These are phyloP conservation scores for Nemoura dubitans DNA, from an alignment of 2,888 invertebrate genomes.

Conservation along the genomic window DNA sequence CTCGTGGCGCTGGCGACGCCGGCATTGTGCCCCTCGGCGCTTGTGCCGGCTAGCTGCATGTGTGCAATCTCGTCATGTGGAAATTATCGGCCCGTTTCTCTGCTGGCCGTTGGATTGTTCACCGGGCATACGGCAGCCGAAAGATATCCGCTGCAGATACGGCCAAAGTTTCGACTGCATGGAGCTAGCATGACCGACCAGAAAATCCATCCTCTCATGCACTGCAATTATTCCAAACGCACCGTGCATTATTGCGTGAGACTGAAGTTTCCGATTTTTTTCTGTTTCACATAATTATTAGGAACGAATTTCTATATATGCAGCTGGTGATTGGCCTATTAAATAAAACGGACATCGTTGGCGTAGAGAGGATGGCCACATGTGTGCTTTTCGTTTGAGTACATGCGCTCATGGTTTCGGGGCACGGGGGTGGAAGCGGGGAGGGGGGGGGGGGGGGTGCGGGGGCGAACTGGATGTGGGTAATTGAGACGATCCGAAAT, in stretches of 20 bases:
- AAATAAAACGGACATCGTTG: background rate
- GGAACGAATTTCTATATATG: background rate
- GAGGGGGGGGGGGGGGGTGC: background rate
- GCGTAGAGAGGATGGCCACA: conserved; percentile 2
- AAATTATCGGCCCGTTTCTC: no score
- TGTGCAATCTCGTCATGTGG: no score
- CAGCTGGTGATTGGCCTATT: background rate
- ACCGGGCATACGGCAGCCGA: no score
- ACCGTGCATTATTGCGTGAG: background rate
- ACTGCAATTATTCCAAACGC: background rate
- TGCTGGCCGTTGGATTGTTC: no score
- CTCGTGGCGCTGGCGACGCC: no score
- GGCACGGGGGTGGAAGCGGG: background rate
- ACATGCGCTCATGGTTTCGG: background rate
- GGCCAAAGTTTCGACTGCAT: background rate
- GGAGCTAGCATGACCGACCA: background rate
- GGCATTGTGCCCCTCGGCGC: no score
- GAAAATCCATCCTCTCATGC: background rate
- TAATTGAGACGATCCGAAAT: background rate
- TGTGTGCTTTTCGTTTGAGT: background rate
- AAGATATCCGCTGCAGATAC: background rate
- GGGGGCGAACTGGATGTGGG: background rate
- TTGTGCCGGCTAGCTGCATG: no score
- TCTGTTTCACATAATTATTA: background rate
- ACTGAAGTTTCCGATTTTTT: background rate